A percentile compares a stretch with the other conserved stretches of the same genome.
Conservation (phyloP, 2,113 vertebrate genomes). For the Ailurus styani region DNA sequence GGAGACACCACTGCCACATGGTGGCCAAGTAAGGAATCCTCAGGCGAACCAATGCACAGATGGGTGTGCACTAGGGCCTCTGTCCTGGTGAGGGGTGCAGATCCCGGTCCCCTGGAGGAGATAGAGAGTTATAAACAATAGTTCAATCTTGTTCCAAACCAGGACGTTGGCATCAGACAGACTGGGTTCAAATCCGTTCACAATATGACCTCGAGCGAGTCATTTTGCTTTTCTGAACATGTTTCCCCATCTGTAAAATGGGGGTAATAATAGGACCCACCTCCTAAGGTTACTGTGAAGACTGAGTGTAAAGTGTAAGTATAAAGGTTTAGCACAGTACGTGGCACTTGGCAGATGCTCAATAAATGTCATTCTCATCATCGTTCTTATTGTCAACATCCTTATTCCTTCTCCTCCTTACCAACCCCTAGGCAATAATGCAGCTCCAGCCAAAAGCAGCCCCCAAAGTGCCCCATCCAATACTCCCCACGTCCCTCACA, state of each 20-base stretch:
- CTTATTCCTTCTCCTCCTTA: background rate
- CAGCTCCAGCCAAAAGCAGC: background rate
- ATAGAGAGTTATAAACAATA: background rate
- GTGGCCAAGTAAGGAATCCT: background rate
- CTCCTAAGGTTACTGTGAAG: background rate
- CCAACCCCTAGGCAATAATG: background rate
- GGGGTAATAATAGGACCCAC: background rate
- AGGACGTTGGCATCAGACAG: background rate
- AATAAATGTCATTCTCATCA: background rate
- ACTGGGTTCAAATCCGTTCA: background rate
- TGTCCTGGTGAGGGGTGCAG: accelerated
- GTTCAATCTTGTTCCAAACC: background rate
- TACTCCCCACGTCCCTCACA: background rate
- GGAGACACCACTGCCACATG: background rate
- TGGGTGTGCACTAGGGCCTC: no score
- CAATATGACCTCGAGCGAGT: background rate
- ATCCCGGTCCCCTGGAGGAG: background rate
- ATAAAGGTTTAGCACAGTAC: background rate
- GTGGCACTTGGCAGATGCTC: background rate
- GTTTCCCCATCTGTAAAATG: background rate
- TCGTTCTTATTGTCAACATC: background rate
- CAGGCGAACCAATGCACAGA: background rate
- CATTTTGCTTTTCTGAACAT: background rate
- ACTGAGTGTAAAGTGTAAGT: background rate
- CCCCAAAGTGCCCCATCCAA: background rate